phyloP scores from a whole-genome alignment of 2,113 vertebrate genomes.

The Phaethornis superciliosus region DNA sequence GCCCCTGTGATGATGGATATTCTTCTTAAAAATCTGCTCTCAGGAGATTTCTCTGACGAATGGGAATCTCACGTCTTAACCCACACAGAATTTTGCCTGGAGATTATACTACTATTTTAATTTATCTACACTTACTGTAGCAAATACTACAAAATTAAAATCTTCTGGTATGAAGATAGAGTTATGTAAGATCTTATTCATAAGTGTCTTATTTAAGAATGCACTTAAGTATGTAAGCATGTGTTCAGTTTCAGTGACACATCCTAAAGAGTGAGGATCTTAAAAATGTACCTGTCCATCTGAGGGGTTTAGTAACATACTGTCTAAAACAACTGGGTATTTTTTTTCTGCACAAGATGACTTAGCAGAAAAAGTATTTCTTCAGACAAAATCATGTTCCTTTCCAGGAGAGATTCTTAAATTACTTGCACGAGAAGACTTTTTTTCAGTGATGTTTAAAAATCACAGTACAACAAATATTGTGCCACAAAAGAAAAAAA shows the following conservation, averaged over 20 bases:
- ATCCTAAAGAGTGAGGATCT: conserved; percentile 28
- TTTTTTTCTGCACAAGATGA: conserved; percentile 45
- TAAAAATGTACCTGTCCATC: neutral
- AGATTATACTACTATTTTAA: conserved; percentile 54
- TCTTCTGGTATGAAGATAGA: conserved; percentile 35
- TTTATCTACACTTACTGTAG: conserved; percentile 31
- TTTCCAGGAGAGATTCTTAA: conserved; percentile 21
- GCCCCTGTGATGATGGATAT: neutral
- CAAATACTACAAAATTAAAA: conserved; percentile 48
- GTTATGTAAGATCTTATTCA: conserved; percentile 38
- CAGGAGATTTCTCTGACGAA: conserved; percentile 1
- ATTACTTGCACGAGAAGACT: neutral
- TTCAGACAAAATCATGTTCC: neutral
- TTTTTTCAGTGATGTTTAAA: conserved; percentile 23
- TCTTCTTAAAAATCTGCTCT: neutral
- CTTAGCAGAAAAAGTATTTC: conserved; percentile 45
- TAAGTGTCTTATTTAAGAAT: conserved; percentile 35
- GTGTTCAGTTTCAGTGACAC: neutral
- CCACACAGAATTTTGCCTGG: conserved; percentile 41
- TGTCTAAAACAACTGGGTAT: neutral
- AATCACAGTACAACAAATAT: neutral
- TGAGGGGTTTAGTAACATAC: neutral
- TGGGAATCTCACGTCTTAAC: conserved; percentile 20
- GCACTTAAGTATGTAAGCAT: conserved; percentile 32
- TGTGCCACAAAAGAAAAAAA: neutral